Evolutionary conservation across 2,113 vertebrate genomes (phyloP).

Genomic region (Mus pahari): DNA sequence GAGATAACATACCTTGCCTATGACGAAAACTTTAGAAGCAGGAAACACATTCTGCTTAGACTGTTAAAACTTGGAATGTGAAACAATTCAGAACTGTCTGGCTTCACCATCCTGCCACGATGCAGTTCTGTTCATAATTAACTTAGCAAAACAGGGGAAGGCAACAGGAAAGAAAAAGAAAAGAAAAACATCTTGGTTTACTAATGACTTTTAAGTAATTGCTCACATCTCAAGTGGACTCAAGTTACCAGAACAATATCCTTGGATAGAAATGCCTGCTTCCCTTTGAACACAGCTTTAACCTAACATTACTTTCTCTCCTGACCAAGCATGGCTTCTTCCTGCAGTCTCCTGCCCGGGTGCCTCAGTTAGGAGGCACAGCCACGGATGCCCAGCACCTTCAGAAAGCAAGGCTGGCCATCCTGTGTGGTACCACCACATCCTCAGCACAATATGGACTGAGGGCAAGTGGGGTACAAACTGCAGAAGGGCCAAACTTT

Average conservation of each 20-base stretch:
- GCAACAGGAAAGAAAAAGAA: background rate
- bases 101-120: background rate
- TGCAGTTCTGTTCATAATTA: conserved; percentile 45
- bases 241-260: background rate
- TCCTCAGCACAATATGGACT: background rate
- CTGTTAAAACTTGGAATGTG: conserved; percentile 20
- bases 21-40: conserved; percentile 51
- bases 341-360: background rate
- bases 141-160: conserved; percentile 30
- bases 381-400: rapidly evolving
- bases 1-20: conserved; percentile 39
- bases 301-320: background rate
- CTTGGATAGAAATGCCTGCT: background rate
- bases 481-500: too few species aligned
- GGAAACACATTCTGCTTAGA: conserved; percentile 38
- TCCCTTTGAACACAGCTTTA: background rate
- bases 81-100: conserved; percentile 12
- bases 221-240: conserved; percentile 24
- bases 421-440: rapidly evolving
- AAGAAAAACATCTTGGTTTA: background rate
- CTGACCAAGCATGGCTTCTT: background rate
- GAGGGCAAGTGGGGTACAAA: background rate
- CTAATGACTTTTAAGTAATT: conserved; percentile 62
- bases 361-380: background rate
- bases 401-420: rapidly evolving